These are phyloP conservation scores for Myopa tessellatipennis DNA, from an alignment of 2,888 invertebrate species.

Conservation along the genomic window DNA sequence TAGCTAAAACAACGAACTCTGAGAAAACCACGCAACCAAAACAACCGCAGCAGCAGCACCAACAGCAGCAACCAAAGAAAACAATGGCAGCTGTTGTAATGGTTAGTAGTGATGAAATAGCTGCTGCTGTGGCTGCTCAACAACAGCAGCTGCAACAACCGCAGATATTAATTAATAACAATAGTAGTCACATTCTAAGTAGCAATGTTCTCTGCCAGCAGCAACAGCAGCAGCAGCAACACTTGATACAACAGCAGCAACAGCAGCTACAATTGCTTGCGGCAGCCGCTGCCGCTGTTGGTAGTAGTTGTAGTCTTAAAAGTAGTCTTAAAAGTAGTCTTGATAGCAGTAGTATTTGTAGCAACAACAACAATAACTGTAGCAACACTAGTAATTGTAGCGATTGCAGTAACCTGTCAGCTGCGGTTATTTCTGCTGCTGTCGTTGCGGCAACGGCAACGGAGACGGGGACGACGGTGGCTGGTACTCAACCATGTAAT, in stretches of 20 bases:
- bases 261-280: constrained; percentile 60
- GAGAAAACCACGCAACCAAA: neutral
- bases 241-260: constrained; percentile 44
- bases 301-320: constrained; percentile 47
- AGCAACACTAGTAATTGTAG: constrained; percentile 42
- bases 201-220: constrained; percentile 58
- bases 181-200: constrained; percentile 56
- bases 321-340: constrained; percentile 36
- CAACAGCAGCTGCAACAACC: constrained; percentile 36
- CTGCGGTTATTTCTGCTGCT: constrained; percentile 44
- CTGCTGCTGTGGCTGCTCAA: constrained; percentile 34
- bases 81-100: constrained; percentile 63
- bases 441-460: constrained; percentile 44
- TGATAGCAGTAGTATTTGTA: constrained; percentile 36
- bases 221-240: constrained; percentile 48
- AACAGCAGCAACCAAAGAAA: constrained; percentile 54
- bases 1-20: constrained; percentile 36
- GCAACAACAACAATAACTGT: constrained; percentile 34
- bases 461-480: neutral
- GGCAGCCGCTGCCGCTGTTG: constrained; percentile 55
- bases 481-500: constrained; percentile 41
- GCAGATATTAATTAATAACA: constrained; percentile 51
- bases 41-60: constrained; percentile 30
- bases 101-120: constrained; percentile 64
- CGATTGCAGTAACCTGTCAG: constrained; percentile 47